phyloP scores from a whole-genome alignment of 2,113 vertebrate species.

The Aviceda subcristata region DNA sequence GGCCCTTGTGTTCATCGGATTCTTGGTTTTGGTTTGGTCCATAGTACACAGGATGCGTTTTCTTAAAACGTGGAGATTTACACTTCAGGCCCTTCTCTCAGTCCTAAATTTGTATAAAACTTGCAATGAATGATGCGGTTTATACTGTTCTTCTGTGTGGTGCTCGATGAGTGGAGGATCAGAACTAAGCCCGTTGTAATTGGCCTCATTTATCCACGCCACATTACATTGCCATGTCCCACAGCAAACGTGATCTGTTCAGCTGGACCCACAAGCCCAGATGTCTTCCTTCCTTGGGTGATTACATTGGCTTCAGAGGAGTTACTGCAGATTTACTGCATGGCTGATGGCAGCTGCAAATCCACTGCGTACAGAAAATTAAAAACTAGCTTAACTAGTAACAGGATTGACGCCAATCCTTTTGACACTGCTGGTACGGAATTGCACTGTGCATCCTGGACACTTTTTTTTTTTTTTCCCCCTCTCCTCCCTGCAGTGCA shows the following conservation, averaged over 20 bases:
- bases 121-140: rapidly evolving
- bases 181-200: neutral
- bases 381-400: neutral
- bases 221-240: neutral
- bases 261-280: neutral
- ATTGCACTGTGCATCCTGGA: neutral
- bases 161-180: neutral
- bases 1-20: neutral
- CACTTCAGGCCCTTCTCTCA: neutral
- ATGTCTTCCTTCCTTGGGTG: neutral
- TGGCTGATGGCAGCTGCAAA: neutral
- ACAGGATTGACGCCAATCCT: neutral
- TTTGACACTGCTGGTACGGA: neutral
- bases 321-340: neutral
- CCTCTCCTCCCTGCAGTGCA: neutral
- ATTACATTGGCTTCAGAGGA: neutral
- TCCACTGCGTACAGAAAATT: neutral
- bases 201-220: neutral
- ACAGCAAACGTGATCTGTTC: neutral
- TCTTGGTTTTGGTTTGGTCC: neutral
- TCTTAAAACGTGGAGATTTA: neutral
- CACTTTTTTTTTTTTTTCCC: neutral
- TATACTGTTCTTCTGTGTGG: neutral
- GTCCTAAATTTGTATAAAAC: neutral
- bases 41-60: neutral